Base-by-base conservation (phyloP, 2,113 vertebrate genomes). In the Physeter macrocephalus region DNA sequence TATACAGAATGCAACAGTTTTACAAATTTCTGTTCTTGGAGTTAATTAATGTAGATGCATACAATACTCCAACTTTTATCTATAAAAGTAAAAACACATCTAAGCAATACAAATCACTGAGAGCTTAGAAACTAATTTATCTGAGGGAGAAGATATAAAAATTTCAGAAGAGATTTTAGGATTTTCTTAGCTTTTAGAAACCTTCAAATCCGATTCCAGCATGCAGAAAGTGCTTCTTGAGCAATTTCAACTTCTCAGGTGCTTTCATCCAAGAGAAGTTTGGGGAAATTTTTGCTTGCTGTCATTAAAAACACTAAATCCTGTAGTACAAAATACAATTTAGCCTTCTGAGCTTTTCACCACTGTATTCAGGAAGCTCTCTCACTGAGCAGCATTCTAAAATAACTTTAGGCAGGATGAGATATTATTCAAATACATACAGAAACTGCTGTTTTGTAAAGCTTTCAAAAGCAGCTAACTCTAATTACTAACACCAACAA, bases 351-450 rank as follows among this genome's bases (percentile, higher is more conserved):
- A 81, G 31, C 2, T 88, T 88, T 72, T 46, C 59, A 93, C 57
- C 34, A 71, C 27, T 92, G n/a, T 17, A 34, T 97, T 98, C 29
- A 75, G 7, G 81, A 95, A 67, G 36, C 57, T 52, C 31, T 84
- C 54, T 31, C 87, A 46, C 31, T 93, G 96, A 92, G n/a, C n/a
- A 67, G 17, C 83, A 67, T 15, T 95, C 75, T 84, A 64, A 89
- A 95, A 84, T 92, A 94, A 54, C 49, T 97, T 34, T 54, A 85
- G 59, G 54, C 29, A 11, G 0, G 1, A 69, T 94, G 85, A 94
- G 83, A 88, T 86, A 21, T 0, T 49, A 20, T 88, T 97, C 88
- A 96, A 98, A 95, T 85, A 61, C 15, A 93, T 49, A 31, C 27
- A 75, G 64, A 41, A 84, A 71, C 4, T 91, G 21, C 0, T 84